Percentiles rank a stretch among this genome's conserved stretches.
These are phyloP conservation scores for Boulengeromyrus knoepffleri DNA, from an alignment of 2,113 vertebrate genomes.

Conservation along the genomic window DNA sequence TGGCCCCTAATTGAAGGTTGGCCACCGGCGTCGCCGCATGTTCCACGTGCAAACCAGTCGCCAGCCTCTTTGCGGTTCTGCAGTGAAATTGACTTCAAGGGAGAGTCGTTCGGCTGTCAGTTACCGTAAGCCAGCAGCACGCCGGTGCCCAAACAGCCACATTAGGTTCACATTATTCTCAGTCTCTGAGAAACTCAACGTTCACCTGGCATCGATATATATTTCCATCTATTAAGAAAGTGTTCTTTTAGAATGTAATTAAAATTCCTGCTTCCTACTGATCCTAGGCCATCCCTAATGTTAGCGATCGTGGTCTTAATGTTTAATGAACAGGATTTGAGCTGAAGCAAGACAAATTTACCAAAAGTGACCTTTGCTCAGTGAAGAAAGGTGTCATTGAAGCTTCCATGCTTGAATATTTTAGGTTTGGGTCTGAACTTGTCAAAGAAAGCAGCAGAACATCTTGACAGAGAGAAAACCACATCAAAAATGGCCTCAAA, in stretches of 20 bases:
- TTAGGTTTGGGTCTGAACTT: neutral
- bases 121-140: neutral
- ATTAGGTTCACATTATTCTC: slow-evolving; percentile 19
- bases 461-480: neutral
- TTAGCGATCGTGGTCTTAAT: neutral
- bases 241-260: slow-evolving; percentile 7
- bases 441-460: neutral
- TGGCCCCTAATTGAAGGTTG: neutral
- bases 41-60: neutral
- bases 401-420: neutral
- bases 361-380: neutral
- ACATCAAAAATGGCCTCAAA: neutral
- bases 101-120: neutral
- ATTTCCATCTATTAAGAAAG: slow-evolving; percentile 24
- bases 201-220: slow-evolving; percentile 12
- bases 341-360: neutral
- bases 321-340: neutral
- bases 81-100: slow-evolving; percentile 25
- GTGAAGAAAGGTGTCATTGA: neutral
- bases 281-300: neutral
- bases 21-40: neutral
- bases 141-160: neutral
- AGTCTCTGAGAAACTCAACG: neutral
- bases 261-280: neutral
- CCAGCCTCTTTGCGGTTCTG: slow-evolving; percentile 6